Base-by-base conservation (phyloP, 2,888 invertebrate genomes). In the Eupithecia subfuscata region DNA sequence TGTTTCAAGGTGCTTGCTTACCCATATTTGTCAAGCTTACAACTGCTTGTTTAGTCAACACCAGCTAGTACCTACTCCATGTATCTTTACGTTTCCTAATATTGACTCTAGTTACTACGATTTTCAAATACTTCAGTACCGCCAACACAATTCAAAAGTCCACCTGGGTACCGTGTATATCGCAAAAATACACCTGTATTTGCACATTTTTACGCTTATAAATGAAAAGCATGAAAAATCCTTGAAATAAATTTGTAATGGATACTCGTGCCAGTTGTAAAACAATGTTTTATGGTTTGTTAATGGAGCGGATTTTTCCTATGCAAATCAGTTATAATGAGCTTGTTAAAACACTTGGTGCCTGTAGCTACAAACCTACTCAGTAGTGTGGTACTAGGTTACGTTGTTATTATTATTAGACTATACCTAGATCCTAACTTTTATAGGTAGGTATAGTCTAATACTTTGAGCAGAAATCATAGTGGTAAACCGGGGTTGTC, bases 281-380 rank as follows among this genome's bases (percentile, higher is more conserved):
- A 64, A 64, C 34, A 64, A 34, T 34, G 34, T 64, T 18, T 34
- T 64, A 64, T 34, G 30, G 34, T 30, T 34, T 30, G 30, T 64
- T 63, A 64, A 43, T 40, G 74, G 9, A 64, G 16, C 30, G 30
- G 64, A 34, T 64, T 30, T 30, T 64, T 34, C 64, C 64, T 34
- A 64, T 64, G 34, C 64, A 30, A 64, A 64, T 16, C 16, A 34
- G 9, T 64, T 45, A 18, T 48, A 69, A 48, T 48, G 25, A 48
- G 25, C 25, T 68, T 30, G 30, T 30, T 34, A 2, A 34, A 64
- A 64, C 64, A 64, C 64, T 60, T 60, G 60, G 18, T 64, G 18
- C 9, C 2, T 64, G 64, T 30, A 16, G 30, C 8, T 64, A 64
- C 8, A 30, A 12, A 22, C 60, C 60, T 25, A 60, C 52, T 22